These are phyloP conservation scores for Alauda arvensis DNA, from an alignment of 2,797 vertebrate genomes.

Conservation along the genomic window DNA sequence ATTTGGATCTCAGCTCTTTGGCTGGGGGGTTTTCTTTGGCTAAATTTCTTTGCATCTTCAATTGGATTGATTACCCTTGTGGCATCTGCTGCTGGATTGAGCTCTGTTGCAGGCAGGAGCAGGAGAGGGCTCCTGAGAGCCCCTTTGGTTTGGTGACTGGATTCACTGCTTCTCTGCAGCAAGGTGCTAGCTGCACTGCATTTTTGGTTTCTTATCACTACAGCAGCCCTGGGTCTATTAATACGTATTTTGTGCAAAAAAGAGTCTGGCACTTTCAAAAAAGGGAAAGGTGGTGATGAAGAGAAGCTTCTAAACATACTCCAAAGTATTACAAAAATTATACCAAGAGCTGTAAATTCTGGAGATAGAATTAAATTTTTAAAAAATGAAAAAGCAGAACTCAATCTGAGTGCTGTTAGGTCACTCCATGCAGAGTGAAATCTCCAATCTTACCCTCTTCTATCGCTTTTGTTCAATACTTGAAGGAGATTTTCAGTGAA, in stretches of 20 bases:
- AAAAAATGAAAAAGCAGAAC: neutral
- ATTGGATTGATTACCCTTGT: neutral
- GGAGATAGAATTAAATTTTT: neutral
- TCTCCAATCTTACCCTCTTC: neutral
- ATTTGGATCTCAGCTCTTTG: neutral
- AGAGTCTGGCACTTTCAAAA: slow-evolving; percentile 41
- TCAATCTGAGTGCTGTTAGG: neutral
- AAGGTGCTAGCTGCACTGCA: neutral
- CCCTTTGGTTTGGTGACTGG: neutral
- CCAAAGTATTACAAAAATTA: neutral
- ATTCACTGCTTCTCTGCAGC: neutral
- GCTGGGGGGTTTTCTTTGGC: neutral
- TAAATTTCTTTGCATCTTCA: neutral
- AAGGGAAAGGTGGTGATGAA: slow-evolving; percentile 43
- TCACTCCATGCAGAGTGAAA: neutral
- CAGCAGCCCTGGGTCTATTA: slow-evolving; percentile 38
- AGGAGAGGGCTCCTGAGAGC: neutral
- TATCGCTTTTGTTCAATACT: neutral
- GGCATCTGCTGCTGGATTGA: neutral
- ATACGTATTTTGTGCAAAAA: slow-evolving; percentile 33
- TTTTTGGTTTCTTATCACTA: slow-evolving; percentile 21
- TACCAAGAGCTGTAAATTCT: neutral
- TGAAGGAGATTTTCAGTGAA: neutral
- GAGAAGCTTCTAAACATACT: neutral
- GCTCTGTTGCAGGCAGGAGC: neutral